Evolutionary conservation across 2,888 invertebrate genomes (phyloP).

Genomic region (Macrophya annulata): DNA sequence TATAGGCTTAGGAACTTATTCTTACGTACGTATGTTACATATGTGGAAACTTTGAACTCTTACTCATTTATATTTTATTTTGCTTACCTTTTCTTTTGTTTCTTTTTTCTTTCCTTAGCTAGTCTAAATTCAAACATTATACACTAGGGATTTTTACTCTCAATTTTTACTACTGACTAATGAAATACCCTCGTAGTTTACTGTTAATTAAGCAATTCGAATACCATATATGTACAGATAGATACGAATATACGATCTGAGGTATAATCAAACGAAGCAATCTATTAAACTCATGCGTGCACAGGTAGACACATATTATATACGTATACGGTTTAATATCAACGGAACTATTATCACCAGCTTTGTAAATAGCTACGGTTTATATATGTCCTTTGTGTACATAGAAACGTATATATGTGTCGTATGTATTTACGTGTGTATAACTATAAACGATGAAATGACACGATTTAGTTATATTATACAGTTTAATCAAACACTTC

Average conservation of each 20-base stretch:
- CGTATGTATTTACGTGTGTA: too few species aligned
- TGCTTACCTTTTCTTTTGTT: not conserved
- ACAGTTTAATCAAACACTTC: not conserved
- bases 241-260: not conserved
- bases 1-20: not conserved
- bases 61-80: not conserved
- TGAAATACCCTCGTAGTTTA: not conserved
- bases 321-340: not conserved
- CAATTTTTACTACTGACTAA: not conserved
- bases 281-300: not conserved
- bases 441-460: too few species aligned
- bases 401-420: too few species aligned
- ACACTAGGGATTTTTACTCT: not conserved
- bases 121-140: not conserved
- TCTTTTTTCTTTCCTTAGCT: not conserved
- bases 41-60: not conserved
- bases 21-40: not conserved
- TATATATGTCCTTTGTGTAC: not conserved
- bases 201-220: not conserved
- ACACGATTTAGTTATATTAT: not conserved
- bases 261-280: constrained; percentile 5
- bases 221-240: not conserved
- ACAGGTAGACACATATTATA: not conserved
- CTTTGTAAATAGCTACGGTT: not conserved
- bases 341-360: not conserved